These are phyloP conservation scores for Bombycilla garrulus DNA, from an alignment of 2,113 vertebrate species.

Conservation along the genomic window DNA sequence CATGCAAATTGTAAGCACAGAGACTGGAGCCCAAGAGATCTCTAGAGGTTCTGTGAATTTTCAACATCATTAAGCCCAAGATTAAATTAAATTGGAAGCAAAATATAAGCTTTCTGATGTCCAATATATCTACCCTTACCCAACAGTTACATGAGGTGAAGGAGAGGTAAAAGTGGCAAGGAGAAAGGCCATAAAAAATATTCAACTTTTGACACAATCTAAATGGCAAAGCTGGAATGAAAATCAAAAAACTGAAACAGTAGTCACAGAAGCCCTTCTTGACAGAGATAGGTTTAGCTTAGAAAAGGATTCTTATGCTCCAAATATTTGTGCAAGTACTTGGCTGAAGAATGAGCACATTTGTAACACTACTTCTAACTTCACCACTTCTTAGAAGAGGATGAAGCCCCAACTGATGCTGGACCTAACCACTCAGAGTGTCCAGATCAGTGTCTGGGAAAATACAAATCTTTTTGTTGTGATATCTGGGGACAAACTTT, in stretches of 20 bases:
- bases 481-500: neutral
- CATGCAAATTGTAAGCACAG: neutral
- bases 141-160: neutral
- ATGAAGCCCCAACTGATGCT: neutral
- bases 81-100: neutral
- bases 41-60: slow-evolving; percentile 16
- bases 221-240: neutral
- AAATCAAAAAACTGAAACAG: neutral
- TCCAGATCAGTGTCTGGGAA: neutral
- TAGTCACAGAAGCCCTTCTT: neutral
- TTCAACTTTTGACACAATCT: neutral
- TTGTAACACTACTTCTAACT: neutral
- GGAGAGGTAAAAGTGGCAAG: neutral
- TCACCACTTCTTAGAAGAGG: neutral
- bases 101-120: neutral
- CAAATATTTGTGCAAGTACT: neutral
- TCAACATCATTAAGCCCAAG: neutral
- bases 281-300: neutral
- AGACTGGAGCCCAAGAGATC: neutral
- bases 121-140: neutral
- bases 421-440: neutral
- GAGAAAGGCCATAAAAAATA: neutral
- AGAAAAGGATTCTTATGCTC: neutral
- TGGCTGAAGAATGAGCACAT: neutral
- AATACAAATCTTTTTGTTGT: neutral